Evolutionary conservation across 2,113 vertebrate genomes (phyloP), one percentile per base, ranked within the genome.

Genomic region (Lucifuga dentata): DNA sequence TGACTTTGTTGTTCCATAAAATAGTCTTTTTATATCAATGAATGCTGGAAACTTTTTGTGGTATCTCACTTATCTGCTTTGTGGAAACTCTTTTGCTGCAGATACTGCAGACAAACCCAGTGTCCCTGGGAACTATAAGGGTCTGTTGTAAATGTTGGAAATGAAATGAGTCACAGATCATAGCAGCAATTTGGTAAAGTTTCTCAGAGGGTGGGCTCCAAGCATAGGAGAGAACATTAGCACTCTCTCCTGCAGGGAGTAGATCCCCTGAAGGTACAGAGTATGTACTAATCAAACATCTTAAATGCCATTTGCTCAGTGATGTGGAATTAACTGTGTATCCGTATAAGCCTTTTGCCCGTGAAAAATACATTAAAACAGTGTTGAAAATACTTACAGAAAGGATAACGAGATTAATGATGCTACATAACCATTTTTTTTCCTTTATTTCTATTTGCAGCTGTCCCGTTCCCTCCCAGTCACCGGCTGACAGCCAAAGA

Each of bases 401-500:
- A 56, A 62, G 61, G 29, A 33, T 35, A 49, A 36, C 26, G 41
- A 21, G 19, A 0, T 0, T 58, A 70, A 58, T 71, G n/a, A 61
- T 46, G 2, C 5, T 32, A 35, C 26, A 3, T 29, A 29, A 29
- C 33, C 3, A 17, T 46, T 33, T 51, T n/a, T 56, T 13, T 10
- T 1, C 8, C 67, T 5, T 76, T 50, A 79, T 17, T 26, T 13
- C 33, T 44, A 20, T 16, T 77, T 76, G 6, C 89, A 99, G 98
- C 97, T 90, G 96, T 99, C 84, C 98, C 98, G 0, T 99, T 99
- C 91, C 98, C 98, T 59, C 97, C 97, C 59, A 99, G 95, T 88
- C 98, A 99, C 80, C 95, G 96, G 76, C 95, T 99, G 82, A 98
- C 96, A 55, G 95, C 95, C 55, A 99, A 99, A 90, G 98, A 99